phyloP scores from a whole-genome alignment of 2,797 vertebrate species.

The Poecilia velifera region DNA sequence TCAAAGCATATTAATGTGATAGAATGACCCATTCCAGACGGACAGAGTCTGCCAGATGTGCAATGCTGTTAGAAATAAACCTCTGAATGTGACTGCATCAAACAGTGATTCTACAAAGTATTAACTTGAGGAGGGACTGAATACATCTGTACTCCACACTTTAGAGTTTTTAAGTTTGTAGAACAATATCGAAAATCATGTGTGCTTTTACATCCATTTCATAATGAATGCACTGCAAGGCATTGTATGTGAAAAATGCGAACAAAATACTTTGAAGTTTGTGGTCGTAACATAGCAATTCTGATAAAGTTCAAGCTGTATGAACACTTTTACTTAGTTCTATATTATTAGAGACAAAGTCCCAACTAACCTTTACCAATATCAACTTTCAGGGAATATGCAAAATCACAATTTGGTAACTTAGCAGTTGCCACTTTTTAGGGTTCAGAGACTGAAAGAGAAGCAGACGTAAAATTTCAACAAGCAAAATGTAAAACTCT shows the following conservation, averaged over 20 bases:
- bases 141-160: background rate
- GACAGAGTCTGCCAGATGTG: background rate
- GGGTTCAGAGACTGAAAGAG: slow-evolving; percentile 29
- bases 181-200: background rate
- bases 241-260: background rate
- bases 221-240: background rate
- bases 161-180: background rate
- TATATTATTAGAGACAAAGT: slow-evolving; percentile 11
- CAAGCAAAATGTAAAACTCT: slow-evolving; percentile 1
- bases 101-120: background rate
- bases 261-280: background rate
- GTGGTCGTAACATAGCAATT: background rate
- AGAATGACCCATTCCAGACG: background rate
- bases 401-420: slow-evolving; percentile 41
- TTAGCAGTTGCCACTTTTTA: slow-evolving; percentile 41
- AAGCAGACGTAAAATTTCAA: background rate
- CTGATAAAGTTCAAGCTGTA: background rate
- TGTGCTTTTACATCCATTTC: background rate
- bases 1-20: background rate
- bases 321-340: background rate
- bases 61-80: background rate
- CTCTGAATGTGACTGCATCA: background rate
- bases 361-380: slow-evolving; percentile 30
- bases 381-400: slow-evolving; percentile 33
- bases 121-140: background rate